Conservation (phyloP, 2,888 invertebrate genomes). For the Napeogenes sylphis region DNA sequence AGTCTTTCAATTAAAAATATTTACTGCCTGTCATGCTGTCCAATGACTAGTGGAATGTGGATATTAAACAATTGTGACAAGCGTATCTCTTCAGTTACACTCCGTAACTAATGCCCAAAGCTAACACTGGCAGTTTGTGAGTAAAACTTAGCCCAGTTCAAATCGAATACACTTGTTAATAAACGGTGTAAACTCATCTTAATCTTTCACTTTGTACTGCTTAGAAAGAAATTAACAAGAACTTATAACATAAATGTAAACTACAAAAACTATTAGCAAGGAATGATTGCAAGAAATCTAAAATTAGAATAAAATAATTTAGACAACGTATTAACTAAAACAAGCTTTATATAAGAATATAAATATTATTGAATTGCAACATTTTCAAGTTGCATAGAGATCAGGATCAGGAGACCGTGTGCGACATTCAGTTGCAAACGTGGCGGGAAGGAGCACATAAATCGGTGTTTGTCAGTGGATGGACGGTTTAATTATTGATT, state of each 20-base stretch:
- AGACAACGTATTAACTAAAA: no score
- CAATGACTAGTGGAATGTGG: conserved; percentile 19
- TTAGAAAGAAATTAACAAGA: conserved; percentile 67
- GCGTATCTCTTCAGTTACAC: conserved; percentile 58
- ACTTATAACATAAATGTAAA: conserved; percentile 54
- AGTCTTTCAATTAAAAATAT: conserved; percentile 36
- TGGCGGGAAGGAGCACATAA: conserved; percentile 56
- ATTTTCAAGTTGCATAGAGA: no score
- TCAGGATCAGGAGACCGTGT: no score
- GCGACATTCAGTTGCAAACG: conserved; percentile 1
- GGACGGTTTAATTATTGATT: conserved; percentile 77
- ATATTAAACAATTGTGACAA: conserved; percentile 33
- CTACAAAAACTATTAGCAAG: neutral
- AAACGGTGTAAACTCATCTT: conserved; percentile 57
- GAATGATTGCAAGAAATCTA: neutral
- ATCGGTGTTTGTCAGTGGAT: conserved; percentile 74
- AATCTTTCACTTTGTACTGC: conserved; percentile 71
- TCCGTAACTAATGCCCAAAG: conserved; percentile 51
- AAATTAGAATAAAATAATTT: neutral
- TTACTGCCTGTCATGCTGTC: conserved; percentile 13
- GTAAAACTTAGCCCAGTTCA: conserved; percentile 68
- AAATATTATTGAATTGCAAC: conserved; percentile 3
- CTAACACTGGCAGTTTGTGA: conserved; percentile 59
- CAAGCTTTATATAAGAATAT: neutral
- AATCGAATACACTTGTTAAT: conserved; percentile 62